A percentile compares a stretch with the other conserved stretches of the same genome.
Evolutionary conservation across 2,113 vertebrate genomes (phyloP).

Genomic region (Bubo scandiacus): DNA sequence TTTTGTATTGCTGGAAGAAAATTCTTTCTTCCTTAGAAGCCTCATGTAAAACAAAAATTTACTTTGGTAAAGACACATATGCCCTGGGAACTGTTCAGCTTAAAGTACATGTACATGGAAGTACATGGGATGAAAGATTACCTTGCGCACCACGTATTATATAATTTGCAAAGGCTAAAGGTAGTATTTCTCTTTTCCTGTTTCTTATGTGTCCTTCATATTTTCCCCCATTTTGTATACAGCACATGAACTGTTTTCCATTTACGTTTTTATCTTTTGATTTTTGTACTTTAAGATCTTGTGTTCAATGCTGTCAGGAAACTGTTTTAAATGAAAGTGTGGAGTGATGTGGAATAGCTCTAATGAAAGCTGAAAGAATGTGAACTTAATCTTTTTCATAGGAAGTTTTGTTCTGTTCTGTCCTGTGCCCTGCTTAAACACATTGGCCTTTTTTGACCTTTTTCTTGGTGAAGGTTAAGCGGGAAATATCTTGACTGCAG

Average conservation of each 20-base stretch:
- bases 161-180: not conserved
- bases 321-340: not conserved
- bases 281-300: not conserved
- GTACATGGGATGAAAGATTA: rapidly evolving
- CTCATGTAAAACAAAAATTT: not conserved
- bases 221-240: not conserved
- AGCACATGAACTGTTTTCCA: not conserved
- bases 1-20: not conserved
- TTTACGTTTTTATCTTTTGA: not conserved
- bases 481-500: not conserved
- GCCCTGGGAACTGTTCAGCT: not conserved
- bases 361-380: conserved; percentile 16
- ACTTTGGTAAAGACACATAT: not conserved
- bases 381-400: conserved; percentile 15
- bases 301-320: not conserved
- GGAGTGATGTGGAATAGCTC: not conserved
- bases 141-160: not conserved
- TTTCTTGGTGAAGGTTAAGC: conserved; percentile 26
- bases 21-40: not conserved
- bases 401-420: not conserved
- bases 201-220: not conserved
- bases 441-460: conserved; percentile 32
- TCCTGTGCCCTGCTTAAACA: conserved; percentile 19
- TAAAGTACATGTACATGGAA: not conserved
- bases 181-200: not conserved